phyloP scores from a whole-genome alignment of 2,113 vertebrate species.

The Paraplagusia blochii region DNA sequence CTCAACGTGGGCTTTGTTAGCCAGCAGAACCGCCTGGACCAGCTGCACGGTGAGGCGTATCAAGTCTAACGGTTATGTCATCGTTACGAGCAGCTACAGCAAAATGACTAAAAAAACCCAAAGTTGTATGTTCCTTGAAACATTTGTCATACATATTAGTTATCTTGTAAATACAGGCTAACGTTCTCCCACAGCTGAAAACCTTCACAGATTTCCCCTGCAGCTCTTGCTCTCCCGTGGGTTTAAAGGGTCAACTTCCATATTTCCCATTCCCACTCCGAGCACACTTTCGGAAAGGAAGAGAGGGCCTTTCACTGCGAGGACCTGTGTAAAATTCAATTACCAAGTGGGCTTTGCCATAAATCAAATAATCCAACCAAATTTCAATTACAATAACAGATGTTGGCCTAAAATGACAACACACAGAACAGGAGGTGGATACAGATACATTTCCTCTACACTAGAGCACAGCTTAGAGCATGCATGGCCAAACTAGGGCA shows the following conservation, averaged over 20 bases:
- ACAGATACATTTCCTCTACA: too few species aligned
- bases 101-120: constrained; percentile 70
- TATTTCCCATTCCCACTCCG: constrained; percentile 36
- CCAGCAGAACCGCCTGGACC: constrained; percentile 13
- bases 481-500: too few species aligned
- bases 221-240: constrained; percentile 43
- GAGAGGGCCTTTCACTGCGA: constrained; percentile 33
- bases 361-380: constrained; percentile 48
- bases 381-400: constrained; percentile 43
- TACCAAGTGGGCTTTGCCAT: constrained; percentile 43
- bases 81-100: constrained; percentile 91
- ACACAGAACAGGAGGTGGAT: neutral
- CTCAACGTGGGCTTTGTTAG: constrained; percentile 77
- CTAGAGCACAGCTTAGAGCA: too few species aligned
- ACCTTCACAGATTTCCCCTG: constrained; percentile 50
- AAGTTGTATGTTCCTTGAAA: constrained; percentile 77
- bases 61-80: constrained; percentile 88
- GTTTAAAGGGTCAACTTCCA: constrained; percentile 59
- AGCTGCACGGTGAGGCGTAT: too few species aligned
- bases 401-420: constrained; percentile 23
- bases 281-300: constrained; percentile 29
- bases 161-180: constrained; percentile 89
- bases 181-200: constrained; percentile 59
- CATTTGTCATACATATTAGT: constrained; percentile 86
- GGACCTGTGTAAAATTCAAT: constrained; percentile 53